Conservation (phyloP, 2,113 vertebrate species). For the Notechis scutatus region DNA sequence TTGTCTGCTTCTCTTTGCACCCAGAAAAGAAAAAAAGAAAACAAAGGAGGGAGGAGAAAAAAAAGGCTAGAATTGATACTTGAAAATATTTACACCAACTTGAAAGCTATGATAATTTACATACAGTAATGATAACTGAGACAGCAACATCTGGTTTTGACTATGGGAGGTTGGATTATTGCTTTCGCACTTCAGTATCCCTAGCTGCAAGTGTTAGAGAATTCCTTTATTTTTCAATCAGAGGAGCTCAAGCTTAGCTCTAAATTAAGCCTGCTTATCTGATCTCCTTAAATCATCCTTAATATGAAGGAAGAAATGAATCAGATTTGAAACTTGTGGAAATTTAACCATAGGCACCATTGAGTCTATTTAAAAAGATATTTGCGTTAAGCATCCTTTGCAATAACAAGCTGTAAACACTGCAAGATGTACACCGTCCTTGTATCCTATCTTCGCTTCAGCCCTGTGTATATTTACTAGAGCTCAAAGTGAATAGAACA, state of each 20-base stretch:
- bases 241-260: not conserved
- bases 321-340: not conserved
- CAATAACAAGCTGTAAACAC: conserved; percentile 19
- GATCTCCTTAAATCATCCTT: conserved; percentile 4
- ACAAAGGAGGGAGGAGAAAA: not conserved
- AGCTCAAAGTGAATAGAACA: not conserved
- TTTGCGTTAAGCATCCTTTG: conserved; percentile 6
- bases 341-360: not conserved
- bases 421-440: not conserved
- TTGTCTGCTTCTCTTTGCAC: not conserved
- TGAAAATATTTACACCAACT: not conserved
- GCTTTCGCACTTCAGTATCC: conserved; percentile 16
- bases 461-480: not conserved
- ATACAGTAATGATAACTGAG: not conserved
- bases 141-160: conserved; percentile 29
- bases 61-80: not conserved
- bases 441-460: not conserved
- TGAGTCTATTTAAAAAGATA: not conserved
- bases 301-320: conserved; percentile 13
- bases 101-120: conserved; percentile 1
- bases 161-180: conserved; percentile 1
- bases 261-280: conserved; percentile 26
- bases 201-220: not conserved
- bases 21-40: not conserved
- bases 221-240: conserved; percentile 3